Base-by-base conservation (phyloP, 1,140 invertebrate genomes). In the Zaprionus inermis region DNA sequence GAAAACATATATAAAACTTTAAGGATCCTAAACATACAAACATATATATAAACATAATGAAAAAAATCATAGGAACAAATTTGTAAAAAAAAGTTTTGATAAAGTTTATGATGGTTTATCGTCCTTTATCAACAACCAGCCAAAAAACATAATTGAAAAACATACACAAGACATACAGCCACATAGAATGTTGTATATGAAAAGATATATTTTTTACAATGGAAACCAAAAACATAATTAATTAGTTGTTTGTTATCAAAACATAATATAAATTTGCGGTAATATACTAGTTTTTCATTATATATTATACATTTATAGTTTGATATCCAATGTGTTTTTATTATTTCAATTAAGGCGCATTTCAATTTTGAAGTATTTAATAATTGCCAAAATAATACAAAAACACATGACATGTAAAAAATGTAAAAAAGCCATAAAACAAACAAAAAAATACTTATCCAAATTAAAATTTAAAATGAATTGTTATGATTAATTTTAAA, bases 31-130 rank as follows among this genome's bases (percentile, higher is more conserved):
- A 64, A 76, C 52, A 59, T 49, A 49, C 5, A 49, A 3, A 20
- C 11, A 12, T 46, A 46, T 36, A 12, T 36, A 36, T 46, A 46
- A 16, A 46, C 5, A 46, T 3, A 16, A 20, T 49, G 0, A 32
- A 59, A 63, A 51, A 60, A 49, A 54, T 55, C 38, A 38, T 10
- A 9, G 68, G 24, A 52, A 49, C 24, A 74, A 68, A 56, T 72
- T 67, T 80, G 83, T 80, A 88, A 78, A 78, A 84, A 73, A 81
- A 81, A 76, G 22, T 86, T 88, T 89, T 89, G 71, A 77, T 83
- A 72, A 89, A 68, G 63, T 88, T 79, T 78, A 78, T 76, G 78
- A 89, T 78, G 84, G 84, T 76, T 78, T 75, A 67, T 89, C 83
- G 82, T 81, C 78, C 82, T 67, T 66, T 79, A 89, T 59, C 61